Percentiles rank a stretch among this genome's conserved stretches.
Conservation (phyloP, 2,113 vertebrate species). For the Mesitornis unicolor region DNA sequence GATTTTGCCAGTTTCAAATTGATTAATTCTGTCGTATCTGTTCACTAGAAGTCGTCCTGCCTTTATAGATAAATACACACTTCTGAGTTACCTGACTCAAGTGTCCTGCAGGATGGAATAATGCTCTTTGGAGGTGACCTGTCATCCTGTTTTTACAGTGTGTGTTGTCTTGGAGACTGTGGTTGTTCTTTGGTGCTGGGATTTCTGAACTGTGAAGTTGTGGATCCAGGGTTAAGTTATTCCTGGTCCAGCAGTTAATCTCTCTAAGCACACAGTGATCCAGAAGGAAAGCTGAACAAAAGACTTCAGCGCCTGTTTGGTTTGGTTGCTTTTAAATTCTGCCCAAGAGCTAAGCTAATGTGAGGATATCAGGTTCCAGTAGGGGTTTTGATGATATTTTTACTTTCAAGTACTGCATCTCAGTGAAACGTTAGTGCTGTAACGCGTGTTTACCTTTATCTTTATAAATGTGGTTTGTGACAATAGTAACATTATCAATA, state of each 20-base stretch:
- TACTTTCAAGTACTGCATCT: not conserved
- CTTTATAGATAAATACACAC: not conserved
- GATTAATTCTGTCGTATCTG: not conserved
- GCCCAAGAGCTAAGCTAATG: not conserved
- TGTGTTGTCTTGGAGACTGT: not conserved
- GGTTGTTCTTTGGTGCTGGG: not conserved
- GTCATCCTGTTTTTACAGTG: rapidly evolving
- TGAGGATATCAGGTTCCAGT: not conserved
- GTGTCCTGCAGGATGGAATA: not conserved
- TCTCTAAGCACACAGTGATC: not conserved
- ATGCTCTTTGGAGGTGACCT: not conserved
- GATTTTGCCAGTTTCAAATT: not conserved
- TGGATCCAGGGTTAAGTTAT: not conserved
- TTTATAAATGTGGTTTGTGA: not conserved
- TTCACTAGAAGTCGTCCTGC: not conserved
- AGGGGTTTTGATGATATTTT: not conserved
- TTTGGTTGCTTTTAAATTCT: not conserved
- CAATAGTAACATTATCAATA: not conserved
- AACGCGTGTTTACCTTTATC: rapidly evolving
- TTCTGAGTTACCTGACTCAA: not conserved
- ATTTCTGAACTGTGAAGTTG: not conserved
- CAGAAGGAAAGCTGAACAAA: not conserved
- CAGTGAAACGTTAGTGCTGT: not conserved
- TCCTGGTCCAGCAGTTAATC: not conserved
- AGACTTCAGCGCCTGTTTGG: not conserved